These are phyloP conservation scores for Iguana delicatissima DNA, from an alignment of 2,797 vertebrate species.

Conservation along the genomic window DNA sequence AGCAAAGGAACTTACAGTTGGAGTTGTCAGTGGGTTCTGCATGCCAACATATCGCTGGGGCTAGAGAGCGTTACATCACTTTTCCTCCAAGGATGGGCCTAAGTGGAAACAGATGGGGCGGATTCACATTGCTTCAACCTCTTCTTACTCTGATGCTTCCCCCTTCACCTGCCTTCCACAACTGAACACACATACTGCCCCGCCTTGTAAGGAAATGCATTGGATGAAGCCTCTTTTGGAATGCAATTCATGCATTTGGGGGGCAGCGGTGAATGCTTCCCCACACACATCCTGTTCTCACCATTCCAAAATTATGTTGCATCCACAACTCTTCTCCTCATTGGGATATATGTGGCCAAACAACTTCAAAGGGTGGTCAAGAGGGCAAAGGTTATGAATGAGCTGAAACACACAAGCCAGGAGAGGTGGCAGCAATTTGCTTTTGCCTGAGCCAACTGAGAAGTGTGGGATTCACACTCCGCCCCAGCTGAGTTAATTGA, in stretches of 20 bases:
- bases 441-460: too few relatives aligned
- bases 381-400: too few relatives aligned
- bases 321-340: accelerated
- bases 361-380: too few relatives aligned
- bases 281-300: background rate
- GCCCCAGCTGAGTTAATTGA: too few relatives aligned
- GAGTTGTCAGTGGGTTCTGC: slow-evolving; percentile 59
- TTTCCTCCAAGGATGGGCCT: slow-evolving; percentile 57
- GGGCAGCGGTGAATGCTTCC: background rate
- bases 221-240: slow-evolving; percentile 39
- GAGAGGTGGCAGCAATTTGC: too few relatives aligned
- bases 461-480: too few relatives aligned
- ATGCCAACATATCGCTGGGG: slow-evolving; percentile 59
- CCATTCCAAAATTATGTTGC: background rate
- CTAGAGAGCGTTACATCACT: slow-evolving; percentile 69
- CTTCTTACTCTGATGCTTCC: background rate
- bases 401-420: too few relatives aligned
- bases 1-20: slow-evolving; percentile 73
- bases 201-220: accelerated
- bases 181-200: background rate
- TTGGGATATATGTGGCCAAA: too few relatives aligned
- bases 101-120: slow-evolving; percentile 75
- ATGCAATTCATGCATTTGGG: accelerated
- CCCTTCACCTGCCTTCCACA: accelerated
- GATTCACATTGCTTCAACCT: background rate